Evolutionary conservation across 2,113 vertebrate species (phyloP).

Genomic region (Labrus mixtus): DNA sequence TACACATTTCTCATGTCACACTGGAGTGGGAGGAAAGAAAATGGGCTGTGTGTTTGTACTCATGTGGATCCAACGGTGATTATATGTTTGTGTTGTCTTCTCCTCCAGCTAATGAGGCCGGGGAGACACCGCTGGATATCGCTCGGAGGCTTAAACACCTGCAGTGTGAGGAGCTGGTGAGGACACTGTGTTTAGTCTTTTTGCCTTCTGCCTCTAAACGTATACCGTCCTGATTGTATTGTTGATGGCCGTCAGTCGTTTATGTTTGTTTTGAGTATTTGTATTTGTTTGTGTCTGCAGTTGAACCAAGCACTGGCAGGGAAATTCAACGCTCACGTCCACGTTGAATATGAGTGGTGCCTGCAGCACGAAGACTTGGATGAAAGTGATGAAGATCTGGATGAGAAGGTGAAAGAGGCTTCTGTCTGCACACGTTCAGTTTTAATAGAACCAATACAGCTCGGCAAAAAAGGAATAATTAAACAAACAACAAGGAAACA

Average conservation of each 20-base stretch:
- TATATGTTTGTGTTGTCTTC: conserved; percentile 49
- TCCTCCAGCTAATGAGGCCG: conserved; percentile 92
- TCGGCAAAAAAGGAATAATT: not conserved
- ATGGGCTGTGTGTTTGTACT: conserved; percentile 54
- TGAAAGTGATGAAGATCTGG: conserved; percentile 96
- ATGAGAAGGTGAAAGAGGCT: conserved; percentile 88
- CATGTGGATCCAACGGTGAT: conserved; percentile 46
- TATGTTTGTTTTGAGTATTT: conserved; percentile 5
- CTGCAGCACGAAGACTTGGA: conserved; percentile 95
- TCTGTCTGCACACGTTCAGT: not conserved
- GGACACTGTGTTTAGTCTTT: conserved; percentile 46
- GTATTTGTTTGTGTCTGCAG: conserved; percentile 73
- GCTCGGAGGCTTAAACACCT: conserved; percentile 92
- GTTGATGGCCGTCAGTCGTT: conserved; percentile 3
- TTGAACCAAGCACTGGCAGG: conserved; percentile 93
- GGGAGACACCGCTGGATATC: conserved; percentile 96
- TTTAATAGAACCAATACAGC: not conserved
- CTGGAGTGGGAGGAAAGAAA: conserved; percentile 36
- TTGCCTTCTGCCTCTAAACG: not conserved
- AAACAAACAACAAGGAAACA: not conserved
- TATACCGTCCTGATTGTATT: not conserved
- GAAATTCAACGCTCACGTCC: conserved; percentile 96
- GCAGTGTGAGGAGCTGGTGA: conserved; percentile 97
- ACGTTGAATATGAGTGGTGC: conserved; percentile 98
- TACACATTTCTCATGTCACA: conserved; percentile 55